These are phyloP conservation scores for Oceanodroma tethys DNA, from an alignment of 2,113 vertebrate species.

Conservation along the genomic window DNA sequence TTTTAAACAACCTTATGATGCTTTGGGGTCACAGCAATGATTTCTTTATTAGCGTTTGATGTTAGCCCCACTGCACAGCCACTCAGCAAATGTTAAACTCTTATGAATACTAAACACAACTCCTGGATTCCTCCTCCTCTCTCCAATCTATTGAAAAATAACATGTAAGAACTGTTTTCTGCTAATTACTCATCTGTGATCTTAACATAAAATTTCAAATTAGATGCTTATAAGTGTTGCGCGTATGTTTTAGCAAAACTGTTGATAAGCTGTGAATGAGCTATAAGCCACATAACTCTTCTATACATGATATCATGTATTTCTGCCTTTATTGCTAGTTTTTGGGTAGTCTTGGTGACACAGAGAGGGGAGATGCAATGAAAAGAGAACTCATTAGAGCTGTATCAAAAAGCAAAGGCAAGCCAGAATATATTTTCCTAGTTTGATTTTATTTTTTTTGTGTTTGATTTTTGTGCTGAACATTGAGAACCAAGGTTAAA, in stretches of 20 bases:
- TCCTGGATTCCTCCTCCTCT: neutral
- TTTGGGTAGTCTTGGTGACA: neutral
- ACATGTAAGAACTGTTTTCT: neutral
- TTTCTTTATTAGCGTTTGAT: neutral
- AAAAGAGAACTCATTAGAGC: neutral
- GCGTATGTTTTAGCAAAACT: neutral
- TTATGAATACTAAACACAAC: neutral
- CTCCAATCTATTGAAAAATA: neutral
- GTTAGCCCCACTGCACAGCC: neutral
- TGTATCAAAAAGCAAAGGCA: neutral
- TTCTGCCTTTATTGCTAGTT: neutral
- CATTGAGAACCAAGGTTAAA: neutral
- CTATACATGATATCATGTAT: neutral
- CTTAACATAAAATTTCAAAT: neutral
- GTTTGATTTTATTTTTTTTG: neutral
- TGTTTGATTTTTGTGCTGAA: neutral
- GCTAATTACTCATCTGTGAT: neutral
- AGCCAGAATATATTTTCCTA: neutral
- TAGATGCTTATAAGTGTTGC: neutral
- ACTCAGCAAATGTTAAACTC: neutral
- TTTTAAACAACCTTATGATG: neutral
- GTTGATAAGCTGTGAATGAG: neutral
- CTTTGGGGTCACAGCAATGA: neutral
- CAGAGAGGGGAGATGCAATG: neutral
- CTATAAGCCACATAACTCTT: neutral